phyloP scores from a whole-genome alignment of 2,888 invertebrate genomes.

The Dinocampus coccinellae region DNA sequence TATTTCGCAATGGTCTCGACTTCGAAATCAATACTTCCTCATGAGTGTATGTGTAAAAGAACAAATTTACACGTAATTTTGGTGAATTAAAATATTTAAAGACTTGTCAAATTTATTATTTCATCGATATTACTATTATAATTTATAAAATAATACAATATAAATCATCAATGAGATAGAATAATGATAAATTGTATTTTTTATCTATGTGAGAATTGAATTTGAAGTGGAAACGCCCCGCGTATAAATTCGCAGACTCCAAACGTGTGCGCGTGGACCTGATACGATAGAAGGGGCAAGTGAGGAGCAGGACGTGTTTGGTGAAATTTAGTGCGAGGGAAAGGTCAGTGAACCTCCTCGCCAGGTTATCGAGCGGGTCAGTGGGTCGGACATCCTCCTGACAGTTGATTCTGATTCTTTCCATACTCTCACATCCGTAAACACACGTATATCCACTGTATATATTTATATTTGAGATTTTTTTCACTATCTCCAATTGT shows the following conservation, averaged over 20 bases:
- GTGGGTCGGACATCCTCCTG: slow-evolving; percentile 73
- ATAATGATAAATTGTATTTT: background rate
- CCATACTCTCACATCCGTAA: slow-evolving; percentile 52
- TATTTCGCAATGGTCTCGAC: slow-evolving; percentile 2
- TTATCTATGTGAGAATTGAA: background rate
- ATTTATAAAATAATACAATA: no score
- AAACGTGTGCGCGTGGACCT: background rate
- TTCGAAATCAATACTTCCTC: slow-evolving; percentile 67
- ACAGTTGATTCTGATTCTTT: slow-evolving; percentile 69
- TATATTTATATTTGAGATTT: slow-evolving; percentile 22
- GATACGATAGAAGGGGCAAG: background rate
- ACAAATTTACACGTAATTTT: slow-evolving; percentile 58
- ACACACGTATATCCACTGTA: slow-evolving; percentile 70
- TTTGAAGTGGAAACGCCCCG: background rate
- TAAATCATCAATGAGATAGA: no score
- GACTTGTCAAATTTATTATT: background rate
- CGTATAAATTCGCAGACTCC: background rate
- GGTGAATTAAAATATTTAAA: background rate
- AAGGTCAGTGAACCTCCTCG: slow-evolving; percentile 66
- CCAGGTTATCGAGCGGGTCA: slow-evolving; percentile 72
- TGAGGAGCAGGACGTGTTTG: slow-evolving; percentile 32
- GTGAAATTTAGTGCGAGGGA: slow-evolving; percentile 58
- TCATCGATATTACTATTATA: background rate
- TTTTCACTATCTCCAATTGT: no score
- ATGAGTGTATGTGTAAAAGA: slow-evolving; percentile 44